phyloP scores from a whole-genome alignment of 2,797 vertebrate species.

The Setipinna tenuifilis region DNA sequence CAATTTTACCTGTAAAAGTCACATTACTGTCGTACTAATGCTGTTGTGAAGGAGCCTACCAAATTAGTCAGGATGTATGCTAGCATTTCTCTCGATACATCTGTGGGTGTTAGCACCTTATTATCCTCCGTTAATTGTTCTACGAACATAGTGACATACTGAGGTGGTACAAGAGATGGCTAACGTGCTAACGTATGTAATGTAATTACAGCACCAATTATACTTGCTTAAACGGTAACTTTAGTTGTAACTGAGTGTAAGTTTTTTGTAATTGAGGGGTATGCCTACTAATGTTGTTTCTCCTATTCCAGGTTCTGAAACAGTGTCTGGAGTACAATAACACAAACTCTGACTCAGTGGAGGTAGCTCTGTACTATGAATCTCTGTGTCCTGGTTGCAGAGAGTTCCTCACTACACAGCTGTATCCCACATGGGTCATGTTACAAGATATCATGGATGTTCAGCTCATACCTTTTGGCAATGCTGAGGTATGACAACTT shows the following conservation, averaged over 20 bases:
- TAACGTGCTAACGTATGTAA: too few relatives aligned
- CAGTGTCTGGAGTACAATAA: slow-evolving; percentile 65
- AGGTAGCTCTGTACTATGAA: slow-evolving; percentile 87
- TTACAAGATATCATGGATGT: slow-evolving; percentile 75
- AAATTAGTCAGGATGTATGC: too few relatives aligned
- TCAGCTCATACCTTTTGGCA: slow-evolving; percentile 89
- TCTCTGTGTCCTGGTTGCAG: slow-evolving; percentile 86
- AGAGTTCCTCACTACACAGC: slow-evolving; percentile 64
- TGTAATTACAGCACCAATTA: too few relatives aligned
- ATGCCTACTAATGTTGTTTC: not conserved
- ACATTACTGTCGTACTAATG: not conserved
- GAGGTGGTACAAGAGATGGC: too few relatives aligned
- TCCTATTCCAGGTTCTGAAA: slow-evolving; percentile 72
- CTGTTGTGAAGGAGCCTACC: too few relatives aligned
- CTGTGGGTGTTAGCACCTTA: too few relatives aligned
- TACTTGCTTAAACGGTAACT: too few relatives aligned
- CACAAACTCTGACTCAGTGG: slow-evolving; percentile 59
- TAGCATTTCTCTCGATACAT: too few relatives aligned
- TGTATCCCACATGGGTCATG: slow-evolving; percentile 84
- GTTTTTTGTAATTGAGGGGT: too few relatives aligned
- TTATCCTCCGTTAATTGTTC: too few relatives aligned
- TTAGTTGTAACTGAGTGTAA: too few relatives aligned
- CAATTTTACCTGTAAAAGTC: not conserved
- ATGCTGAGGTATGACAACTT: slow-evolving; percentile 77
- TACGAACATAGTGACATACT: too few relatives aligned